Percentiles rank a stretch among this genome's conserved stretches.
These are phyloP conservation scores for Phenganax subtilis DNA, from an alignment of 92 coral and sea anemone species.

Conservation along the genomic window DNA sequence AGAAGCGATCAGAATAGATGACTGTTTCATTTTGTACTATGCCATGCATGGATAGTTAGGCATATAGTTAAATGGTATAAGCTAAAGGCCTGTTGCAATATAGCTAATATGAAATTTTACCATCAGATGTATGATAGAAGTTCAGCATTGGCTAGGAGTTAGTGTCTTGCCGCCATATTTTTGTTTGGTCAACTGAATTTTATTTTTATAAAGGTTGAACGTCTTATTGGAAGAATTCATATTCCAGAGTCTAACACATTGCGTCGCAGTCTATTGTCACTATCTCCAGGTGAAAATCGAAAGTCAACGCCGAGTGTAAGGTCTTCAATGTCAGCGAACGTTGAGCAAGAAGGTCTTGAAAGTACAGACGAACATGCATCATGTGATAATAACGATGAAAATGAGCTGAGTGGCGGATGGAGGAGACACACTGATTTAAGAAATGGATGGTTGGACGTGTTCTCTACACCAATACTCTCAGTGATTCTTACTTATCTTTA, in stretches of 20 bases:
- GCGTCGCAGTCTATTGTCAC: slow-evolving; percentile 84
- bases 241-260: slow-evolving; percentile 90
- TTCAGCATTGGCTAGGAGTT: background rate
- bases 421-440: slow-evolving; percentile 70
- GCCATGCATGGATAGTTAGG: background rate
- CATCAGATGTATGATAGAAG: too few relatives aligned
- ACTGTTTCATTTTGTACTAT: background rate
- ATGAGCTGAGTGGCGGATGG: slow-evolving; percentile 79
- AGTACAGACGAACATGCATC: slow-evolving; percentile 74
- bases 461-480: slow-evolving; percentile 87
- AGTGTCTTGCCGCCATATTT: background rate
- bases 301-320: slow-evolving; percentile 48
- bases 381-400: slow-evolving; percentile 45
- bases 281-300: slow-evolving; percentile 65
- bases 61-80: background rate
- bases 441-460: slow-evolving; percentile 85
- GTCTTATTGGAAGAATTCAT: slow-evolving; percentile 78
- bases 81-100: too few relatives aligned
- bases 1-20: background rate
- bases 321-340: slow-evolving; percentile 71
- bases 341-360: slow-evolving; percentile 76
- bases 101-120: too few relatives aligned
- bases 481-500: slow-evolving; percentile 77
- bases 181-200: background rate
- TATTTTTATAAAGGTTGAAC: slow-evolving; percentile 64